Evolutionary conservation across 2,888 invertebrate genomes (phyloP).

Genomic region (Latrodectus hesperus): DNA sequence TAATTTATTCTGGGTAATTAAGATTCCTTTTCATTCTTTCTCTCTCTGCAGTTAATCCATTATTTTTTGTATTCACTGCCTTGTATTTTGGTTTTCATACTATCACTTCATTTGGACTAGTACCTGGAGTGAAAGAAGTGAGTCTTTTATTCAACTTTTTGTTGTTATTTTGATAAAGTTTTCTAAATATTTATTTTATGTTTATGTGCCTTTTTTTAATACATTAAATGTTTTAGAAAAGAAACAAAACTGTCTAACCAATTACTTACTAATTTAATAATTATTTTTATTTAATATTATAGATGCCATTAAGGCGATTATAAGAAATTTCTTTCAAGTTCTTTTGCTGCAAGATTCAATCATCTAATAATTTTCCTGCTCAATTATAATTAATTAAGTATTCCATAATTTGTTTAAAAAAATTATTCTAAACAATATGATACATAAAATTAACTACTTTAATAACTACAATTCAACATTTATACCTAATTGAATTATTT

Average conservation of each 20-base stretch:
- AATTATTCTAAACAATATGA: too few species aligned
- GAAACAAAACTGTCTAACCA: neutral
- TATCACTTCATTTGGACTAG: slow-evolving; percentile 52
- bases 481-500: too few species aligned
- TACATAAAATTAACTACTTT: too few species aligned
- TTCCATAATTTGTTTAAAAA: too few species aligned
- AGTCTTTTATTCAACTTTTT: neutral
- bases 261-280: neutral
- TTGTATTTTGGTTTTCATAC: slow-evolving; percentile 56
- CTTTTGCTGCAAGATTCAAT: too few species aligned
- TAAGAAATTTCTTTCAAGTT: too few species aligned
- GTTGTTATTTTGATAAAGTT: neutral
- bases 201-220: neutral
- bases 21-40: too few species aligned
- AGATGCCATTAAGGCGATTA: too few species aligned
- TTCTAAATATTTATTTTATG: neutral
- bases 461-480: too few species aligned
- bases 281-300: neutral
- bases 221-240: neutral
- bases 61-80: slow-evolving; percentile 58
- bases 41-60: slow-evolving; percentile 54
- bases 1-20: too few species aligned
- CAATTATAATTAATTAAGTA: too few species aligned
- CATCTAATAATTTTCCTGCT: too few species aligned
- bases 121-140: slow-evolving; percentile 64